Percentiles rank a stretch among this genome's conserved stretches.
These are phyloP conservation scores for Heliornis fulica DNA, from an alignment of 2,113 vertebrate species.

Conservation along the genomic window DNA sequence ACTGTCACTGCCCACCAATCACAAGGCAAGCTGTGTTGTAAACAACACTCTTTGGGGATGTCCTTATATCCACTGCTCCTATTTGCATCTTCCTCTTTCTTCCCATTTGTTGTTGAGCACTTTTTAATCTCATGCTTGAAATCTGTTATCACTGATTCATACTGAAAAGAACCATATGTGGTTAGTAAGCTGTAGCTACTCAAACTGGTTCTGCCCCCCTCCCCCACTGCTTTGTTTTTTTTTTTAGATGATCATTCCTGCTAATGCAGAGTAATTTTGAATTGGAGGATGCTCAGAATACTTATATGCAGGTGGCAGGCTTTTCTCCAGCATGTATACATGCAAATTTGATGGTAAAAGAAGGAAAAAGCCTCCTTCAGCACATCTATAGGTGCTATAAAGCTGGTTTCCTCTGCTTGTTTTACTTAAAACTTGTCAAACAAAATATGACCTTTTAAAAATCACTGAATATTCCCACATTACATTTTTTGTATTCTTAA, in stretches of 20 bases:
- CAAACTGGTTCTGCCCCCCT: background rate
- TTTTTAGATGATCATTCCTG: background rate
- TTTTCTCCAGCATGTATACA: background rate
- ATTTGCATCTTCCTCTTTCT: background rate
- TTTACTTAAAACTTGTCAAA: background rate
- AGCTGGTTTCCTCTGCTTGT: background rate
- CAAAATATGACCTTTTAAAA: background rate
- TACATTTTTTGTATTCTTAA: background rate
- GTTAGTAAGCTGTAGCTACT: background rate
- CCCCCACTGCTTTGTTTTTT: background rate
- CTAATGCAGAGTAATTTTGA: background rate
- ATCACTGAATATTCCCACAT: background rate
- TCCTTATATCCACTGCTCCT: too few relatives aligned
- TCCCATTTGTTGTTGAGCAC: background rate
- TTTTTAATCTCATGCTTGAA: background rate
- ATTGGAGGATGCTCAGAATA: background rate
- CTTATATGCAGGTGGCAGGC: background rate
- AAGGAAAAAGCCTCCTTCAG: background rate
- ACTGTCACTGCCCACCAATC: background rate
- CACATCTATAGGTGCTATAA: background rate
- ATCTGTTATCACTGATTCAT: background rate
- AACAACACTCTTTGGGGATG: too few relatives aligned
- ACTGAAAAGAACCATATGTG: background rate
- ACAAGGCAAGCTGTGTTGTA: background rate
- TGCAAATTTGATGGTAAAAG: background rate